Base-by-base conservation (phyloP, 2,888 invertebrate genomes). In the Pollenia amentaria region DNA sequence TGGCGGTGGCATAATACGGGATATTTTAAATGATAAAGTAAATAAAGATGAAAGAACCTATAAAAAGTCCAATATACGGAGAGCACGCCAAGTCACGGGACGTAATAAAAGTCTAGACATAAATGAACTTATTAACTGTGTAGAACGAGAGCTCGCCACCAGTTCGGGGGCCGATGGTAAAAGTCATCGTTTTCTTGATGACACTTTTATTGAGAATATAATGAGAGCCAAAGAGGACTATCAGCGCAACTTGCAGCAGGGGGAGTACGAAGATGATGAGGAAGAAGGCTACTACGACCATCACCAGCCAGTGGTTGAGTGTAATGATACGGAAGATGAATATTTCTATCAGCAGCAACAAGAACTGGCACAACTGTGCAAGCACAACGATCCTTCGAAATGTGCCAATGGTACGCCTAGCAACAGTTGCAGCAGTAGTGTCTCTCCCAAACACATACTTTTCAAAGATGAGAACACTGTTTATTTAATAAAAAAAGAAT, bases 401-500 rank as follows among this genome's bases (percentile, higher is more conserved):
- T 46, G n/a, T 29, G 29, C 12, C 12, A 78, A 44, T 60, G 53
- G 21, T 3, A 9, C 79, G 0, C 18, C 60, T 29, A 62, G 11
- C 9, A 48, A 51, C 44, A 44, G 10, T n/a, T 46, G 11, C 21
- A 51, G 42, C 29, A 60, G 77, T 62, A 70, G 44, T 57, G 9
- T 81, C n/a, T 73, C 87, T 10, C 72, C 87, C 16, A 92, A 92
- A 67, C 93, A 93, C 80, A 93, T 93, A 75, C 89, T 93, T 8
- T 93, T 93, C 88, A 93, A 93, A 60, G 92, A 93, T 44, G 93
- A 93, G 79, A 93, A 93, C 46, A 91, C 91, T 0, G 92, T 93
- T n/a, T 93, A 93, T 85, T 89, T 93, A 48, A 93, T 93, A n/a
- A 91, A 93, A 73, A 93, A 93, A 80, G 93, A 93, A 85, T 90